These are phyloP conservation scores for Nemapogon koenigi DNA, from an alignment of 2,888 invertebrate species.

Conservation along the genomic window DNA sequence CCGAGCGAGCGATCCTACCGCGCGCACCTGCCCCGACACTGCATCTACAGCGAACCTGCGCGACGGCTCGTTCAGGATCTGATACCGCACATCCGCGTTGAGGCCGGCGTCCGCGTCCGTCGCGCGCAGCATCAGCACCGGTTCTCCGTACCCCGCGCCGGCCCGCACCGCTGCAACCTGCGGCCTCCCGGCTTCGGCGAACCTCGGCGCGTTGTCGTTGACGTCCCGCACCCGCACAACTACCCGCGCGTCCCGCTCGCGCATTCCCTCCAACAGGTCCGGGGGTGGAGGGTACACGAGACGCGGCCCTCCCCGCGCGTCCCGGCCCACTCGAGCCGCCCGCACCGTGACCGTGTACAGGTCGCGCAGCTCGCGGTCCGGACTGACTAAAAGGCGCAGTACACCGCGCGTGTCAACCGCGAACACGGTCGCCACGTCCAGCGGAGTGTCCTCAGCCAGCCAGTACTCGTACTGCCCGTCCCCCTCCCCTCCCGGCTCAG, in stretches of 20 bases:
- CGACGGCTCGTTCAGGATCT: constrained; percentile 78
- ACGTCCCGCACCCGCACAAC: constrained; percentile 79
- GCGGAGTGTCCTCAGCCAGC: constrained; percentile 66
- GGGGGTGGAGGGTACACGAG: constrained; percentile 80
- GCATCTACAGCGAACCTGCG: constrained; percentile 81
- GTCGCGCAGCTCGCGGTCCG: constrained; percentile 76
- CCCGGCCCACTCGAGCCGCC: constrained; percentile 61
- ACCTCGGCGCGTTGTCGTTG: constrained; percentile 84
- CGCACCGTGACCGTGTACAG: constrained; percentile 66
- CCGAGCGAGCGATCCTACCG: constrained; percentile 71
- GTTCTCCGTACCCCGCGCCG: constrained; percentile 81
- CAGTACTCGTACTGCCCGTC: constrained; percentile 71
- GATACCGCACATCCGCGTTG: constrained; percentile 82
- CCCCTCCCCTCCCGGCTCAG: too few species aligned
- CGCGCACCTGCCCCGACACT: constrained; percentile 75
- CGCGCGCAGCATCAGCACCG: constrained; percentile 68
- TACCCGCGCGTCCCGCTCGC: constrained; percentile 80
- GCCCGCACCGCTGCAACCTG: constrained; percentile 84
- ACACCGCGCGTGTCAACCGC: constrained; percentile 78
- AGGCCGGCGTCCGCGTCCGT: constrained; percentile 76
- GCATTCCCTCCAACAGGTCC: constrained; percentile 74
- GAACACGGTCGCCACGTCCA: constrained; percentile 68
- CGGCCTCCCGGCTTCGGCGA: constrained; percentile 76
- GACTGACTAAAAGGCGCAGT: constrained; percentile 72
- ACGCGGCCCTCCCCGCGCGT: constrained; percentile 72